phyloP scores from a whole-genome alignment of 2,797 vertebrate genomes.

The Muscicapa striata region DNA sequence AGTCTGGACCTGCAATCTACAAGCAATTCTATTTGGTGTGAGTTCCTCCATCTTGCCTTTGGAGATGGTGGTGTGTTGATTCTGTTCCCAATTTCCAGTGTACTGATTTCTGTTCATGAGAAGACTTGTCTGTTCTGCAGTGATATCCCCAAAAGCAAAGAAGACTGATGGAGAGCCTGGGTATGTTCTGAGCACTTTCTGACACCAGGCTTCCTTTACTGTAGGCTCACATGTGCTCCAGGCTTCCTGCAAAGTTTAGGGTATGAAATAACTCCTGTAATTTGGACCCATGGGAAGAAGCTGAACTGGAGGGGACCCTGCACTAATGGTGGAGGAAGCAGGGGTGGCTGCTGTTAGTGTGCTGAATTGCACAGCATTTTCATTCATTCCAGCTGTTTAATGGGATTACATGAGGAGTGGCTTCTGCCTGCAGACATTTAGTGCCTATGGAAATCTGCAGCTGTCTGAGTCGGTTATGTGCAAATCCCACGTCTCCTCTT shows the following conservation, averaged over 20 bases:
- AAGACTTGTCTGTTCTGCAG: neutral
- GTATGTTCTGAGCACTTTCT: neutral
- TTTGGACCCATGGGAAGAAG: neutral
- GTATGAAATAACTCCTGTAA: neutral
- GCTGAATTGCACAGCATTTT: neutral
- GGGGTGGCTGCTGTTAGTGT: neutral
- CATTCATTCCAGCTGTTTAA: slow-evolving; percentile 55
- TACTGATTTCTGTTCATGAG: neutral
- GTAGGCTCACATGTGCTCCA: neutral
- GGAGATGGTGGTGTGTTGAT: neutral
- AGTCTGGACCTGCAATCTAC: neutral
- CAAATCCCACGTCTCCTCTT: slow-evolving; percentile 3
- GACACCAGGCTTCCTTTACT: neutral
- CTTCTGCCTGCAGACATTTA: slow-evolving; percentile 25
- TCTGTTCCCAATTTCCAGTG: neutral
- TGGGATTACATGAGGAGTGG: slow-evolving; percentile 34
- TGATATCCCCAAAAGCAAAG: neutral
- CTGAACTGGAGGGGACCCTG: slow-evolving; percentile 20
- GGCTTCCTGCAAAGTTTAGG: neutral
- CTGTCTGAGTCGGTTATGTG: slow-evolving; percentile 35
- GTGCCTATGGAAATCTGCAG: slow-evolving; percentile 48
- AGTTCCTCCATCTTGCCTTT: neutral
- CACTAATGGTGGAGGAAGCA: neutral
- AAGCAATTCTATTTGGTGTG: neutral
- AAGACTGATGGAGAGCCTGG: neutral